Evolutionary conservation across 2,888 invertebrate species (phyloP), one percentile per base, ranked within the genome.

Genomic region (Tiliacea citrago): DNA sequence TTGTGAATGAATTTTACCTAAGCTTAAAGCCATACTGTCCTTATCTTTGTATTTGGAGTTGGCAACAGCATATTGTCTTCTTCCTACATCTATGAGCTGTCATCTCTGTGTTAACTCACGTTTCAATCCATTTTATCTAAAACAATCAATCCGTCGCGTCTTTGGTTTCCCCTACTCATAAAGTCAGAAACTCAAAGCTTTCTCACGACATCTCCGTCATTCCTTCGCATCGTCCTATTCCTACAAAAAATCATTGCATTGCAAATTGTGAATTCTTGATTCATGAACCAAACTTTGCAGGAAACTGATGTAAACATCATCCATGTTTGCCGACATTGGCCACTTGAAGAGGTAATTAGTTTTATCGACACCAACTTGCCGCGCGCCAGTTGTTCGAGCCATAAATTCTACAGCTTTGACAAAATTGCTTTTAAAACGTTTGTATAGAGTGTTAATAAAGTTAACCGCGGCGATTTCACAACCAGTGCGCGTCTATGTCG

Each of bases 381-480:
- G 45, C 18, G 9, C 42, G 4, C 42, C 42, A 18, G 53, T 53
- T 29, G 51, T 42, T n/a, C 1, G 16, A 16, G 12, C 12, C n/a
- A 71, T 68, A 29, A 45, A 71, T 29, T 68, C 12, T 55, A n/a
- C 42, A 45, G 18, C 45, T 21, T 12, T n/a, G 49, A 45, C 18
- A 45, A 55, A 70, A 71, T 70, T 24, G 55, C 35, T 24, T 69
- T 68, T 18, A 45, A 35, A 24, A 3, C 24, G 35, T 21, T 69
- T 69, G 55, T 69, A 57, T 18, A 49, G 45, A 51, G 45, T 16
- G 18, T 45, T 68, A 29, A 51, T 68, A 29, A 51, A 51, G 70
- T 67, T 47, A 7, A 18, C 12, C 24, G 24, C 39, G n/a, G 6
- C 7, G 39, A 16, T n/a, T 21, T 18, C 42, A 8, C 21, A 68